Conservation (phyloP, 2,113 vertebrate species). For the Grantiella picta region DNA sequence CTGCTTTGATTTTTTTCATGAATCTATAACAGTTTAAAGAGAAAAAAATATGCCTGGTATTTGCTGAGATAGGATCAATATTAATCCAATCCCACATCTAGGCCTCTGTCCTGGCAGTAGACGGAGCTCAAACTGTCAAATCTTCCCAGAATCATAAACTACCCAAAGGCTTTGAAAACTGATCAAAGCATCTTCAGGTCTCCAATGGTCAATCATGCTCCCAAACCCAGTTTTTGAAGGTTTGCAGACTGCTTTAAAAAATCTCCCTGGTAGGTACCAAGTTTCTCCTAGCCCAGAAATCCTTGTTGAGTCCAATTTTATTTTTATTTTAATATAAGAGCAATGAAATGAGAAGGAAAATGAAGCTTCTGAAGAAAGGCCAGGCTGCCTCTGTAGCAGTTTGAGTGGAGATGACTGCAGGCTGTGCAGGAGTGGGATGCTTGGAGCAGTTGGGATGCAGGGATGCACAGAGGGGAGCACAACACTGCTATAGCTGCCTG, state of each 20-base stretch:
- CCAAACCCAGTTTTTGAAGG: not conserved
- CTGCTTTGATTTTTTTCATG: constrained; percentile 34
- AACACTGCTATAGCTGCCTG: not conserved
- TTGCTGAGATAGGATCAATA: constrained; percentile 43
- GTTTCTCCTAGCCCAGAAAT: not conserved
- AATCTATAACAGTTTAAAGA: constrained; percentile 20
- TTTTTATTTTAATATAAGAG: not conserved
- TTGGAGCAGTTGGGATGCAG: not conserved
- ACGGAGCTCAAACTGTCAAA: constrained; percentile 8
- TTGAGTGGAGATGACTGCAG: not conserved
- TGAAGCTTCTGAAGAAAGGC: not conserved
- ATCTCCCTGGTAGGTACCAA: not conserved
- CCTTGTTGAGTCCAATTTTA: not conserved
- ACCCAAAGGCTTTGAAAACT: constrained; percentile 40
- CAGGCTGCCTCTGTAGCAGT: not conserved
- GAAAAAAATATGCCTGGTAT: not conserved
- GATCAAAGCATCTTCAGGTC: constrained; percentile 41
- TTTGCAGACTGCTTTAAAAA: not conserved
- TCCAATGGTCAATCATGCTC: not conserved
- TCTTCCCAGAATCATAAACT: constrained; percentile 9
- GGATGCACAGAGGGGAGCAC: not conserved
- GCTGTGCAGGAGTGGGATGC: not conserved
- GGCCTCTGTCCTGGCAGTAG: constrained; percentile 29
- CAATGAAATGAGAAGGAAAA: not conserved
- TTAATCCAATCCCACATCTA: constrained; percentile 32